A percentile compares a stretch with the other conserved stretches of the same genome.
Conservation (phyloP, 1,140 invertebrate species). For the Meloidogyne floridensis region DNA sequence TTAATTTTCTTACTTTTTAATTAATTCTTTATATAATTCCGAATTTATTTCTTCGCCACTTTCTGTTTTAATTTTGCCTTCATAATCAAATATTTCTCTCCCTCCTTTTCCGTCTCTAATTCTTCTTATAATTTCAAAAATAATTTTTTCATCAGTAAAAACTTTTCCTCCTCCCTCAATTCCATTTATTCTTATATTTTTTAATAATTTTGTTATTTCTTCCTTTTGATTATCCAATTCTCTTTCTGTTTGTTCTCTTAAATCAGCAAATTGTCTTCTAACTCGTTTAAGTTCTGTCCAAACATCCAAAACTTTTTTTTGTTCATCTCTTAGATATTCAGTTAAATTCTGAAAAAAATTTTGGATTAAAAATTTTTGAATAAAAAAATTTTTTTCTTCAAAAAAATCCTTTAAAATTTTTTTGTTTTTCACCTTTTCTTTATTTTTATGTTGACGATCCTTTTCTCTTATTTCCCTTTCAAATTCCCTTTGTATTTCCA, state of each 20-base stretch:
- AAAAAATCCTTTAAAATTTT: too few species aligned
- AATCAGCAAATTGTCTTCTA: constrained; percentile 59
- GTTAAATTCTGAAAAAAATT: constrained; percentile 55
- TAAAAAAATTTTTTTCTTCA: too few species aligned
- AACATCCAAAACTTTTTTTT: constrained; percentile 65
- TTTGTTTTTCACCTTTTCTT: constrained; percentile 47
- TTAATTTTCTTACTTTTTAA: constrained; percentile 56
- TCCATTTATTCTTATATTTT: constrained; percentile 39
- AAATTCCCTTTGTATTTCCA: constrained; percentile 58
- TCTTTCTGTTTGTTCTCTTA: constrained; percentile 57
- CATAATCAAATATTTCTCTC: constrained; percentile 25
- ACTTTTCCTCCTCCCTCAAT: constrained; percentile 31
- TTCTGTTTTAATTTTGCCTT: constrained; percentile 46
- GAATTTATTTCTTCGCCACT: constrained; percentile 33
- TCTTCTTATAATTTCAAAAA: constrained; percentile 52
- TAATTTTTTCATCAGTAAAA: constrained; percentile 48
- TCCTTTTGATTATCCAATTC: constrained; percentile 51
- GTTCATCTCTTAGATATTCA: constrained; percentile 64
- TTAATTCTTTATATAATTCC: constrained; percentile 63
- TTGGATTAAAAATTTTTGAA: too few species aligned
- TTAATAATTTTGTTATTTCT: constrained; percentile 58
- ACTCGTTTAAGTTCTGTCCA: constrained; percentile 65
- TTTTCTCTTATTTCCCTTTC: constrained; percentile 61
- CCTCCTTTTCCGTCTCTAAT: constrained; percentile 43
- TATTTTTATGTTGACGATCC: constrained; percentile 55